Conservation (phyloP, 2,113 vertebrate species). For the Numida meleagris region DNA sequence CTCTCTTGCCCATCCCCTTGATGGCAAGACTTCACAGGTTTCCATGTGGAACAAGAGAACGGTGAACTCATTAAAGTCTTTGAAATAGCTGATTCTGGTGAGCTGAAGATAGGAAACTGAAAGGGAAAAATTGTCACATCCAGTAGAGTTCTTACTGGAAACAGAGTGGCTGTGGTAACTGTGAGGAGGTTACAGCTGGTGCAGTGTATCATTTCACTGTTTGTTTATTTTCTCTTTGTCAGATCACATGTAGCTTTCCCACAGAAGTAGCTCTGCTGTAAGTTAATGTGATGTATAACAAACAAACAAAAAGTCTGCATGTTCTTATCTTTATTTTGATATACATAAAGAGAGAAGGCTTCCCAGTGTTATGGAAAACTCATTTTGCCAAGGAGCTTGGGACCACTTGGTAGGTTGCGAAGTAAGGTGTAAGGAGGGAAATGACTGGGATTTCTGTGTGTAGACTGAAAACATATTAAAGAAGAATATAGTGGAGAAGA, state of each 20-base stretch:
- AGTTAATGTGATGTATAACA: slow-evolving; percentile 49
- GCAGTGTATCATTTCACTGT: slow-evolving; percentile 21
- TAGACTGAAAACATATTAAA: slow-evolving; percentile 27
- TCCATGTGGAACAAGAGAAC: not conserved
- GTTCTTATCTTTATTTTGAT: slow-evolving; percentile 51
- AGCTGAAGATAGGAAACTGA: not conserved
- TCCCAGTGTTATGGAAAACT: slow-evolving; percentile 30
- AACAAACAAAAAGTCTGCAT: slow-evolving; percentile 54
- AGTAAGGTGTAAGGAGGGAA: not conserved
- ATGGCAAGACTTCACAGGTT: accelerated
- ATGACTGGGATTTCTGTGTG: slow-evolving; percentile 6
- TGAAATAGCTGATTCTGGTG: not conserved
- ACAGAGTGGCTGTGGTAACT: not conserved
- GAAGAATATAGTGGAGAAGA: slow-evolving; percentile 9
- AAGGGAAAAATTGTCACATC: not conserved
- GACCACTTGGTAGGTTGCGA: slow-evolving; percentile 28
- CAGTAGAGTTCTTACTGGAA: not conserved
- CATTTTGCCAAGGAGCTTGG: slow-evolving; percentile 28
- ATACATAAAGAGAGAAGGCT: not conserved
- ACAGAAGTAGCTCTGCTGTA: slow-evolving; percentile 49
- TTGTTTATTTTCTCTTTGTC: slow-evolving; percentile 56
- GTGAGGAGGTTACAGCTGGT: slow-evolving; percentile 46
- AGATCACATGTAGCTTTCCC: slow-evolving; percentile 64
- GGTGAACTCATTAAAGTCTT: not conserved
- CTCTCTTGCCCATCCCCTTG: accelerated